Base-by-base conservation (phyloP, 2,888 invertebrate genomes). In the Pemphredon lugubris region DNA sequence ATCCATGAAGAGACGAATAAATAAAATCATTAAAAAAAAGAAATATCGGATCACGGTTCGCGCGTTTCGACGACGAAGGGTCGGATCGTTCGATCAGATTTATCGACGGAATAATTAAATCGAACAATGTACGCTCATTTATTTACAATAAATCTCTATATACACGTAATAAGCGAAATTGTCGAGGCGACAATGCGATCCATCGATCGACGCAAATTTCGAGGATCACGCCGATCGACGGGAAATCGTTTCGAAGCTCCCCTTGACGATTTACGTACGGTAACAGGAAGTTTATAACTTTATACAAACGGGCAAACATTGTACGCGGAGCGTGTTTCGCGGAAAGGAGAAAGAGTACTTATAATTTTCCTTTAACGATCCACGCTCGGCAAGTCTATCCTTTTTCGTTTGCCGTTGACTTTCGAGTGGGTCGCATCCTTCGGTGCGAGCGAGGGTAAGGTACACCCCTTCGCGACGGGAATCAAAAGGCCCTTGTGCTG, bases 401-500 rank as follows among this genome's bases (percentile, higher is more conserved):
- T 83, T 73, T 82, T 81, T 13, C 82, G 78, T 63, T 86, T 85
- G 3, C 71, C 73, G 7, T 77, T 81, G 13, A 59, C 71, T 44
- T 83, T 86, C 45, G 64, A 53, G 18, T 64, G 71, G 11, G 65
- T 61, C 23, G 71, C 74, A 42, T 83, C 83, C 23, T 77, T 79
- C 1, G 75, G 67, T 9, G 82, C 79, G 18, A 87, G 65, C 9
- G 82, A 81, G 1, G 87, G 87, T 18, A 88, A 68, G 1, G 81
- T 72, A 66, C 83, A 85, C 9, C 80, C 75, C 30, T 72, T 72
- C 7, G 81, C 55, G n/a, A 82, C 76, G 3, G 77, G 60, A 23
- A 75, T 58, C n/a, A 80, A 70, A 13, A 84, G 67, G 16, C 82
- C 81, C 26, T 82, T 84, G 34, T 83, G 84, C 34, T 86, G 84